Evolutionary conservation across 2,888 invertebrate genomes (phyloP), one percentile per base, ranked within the genome.

Genomic region (Phyto melanocephala): DNA sequence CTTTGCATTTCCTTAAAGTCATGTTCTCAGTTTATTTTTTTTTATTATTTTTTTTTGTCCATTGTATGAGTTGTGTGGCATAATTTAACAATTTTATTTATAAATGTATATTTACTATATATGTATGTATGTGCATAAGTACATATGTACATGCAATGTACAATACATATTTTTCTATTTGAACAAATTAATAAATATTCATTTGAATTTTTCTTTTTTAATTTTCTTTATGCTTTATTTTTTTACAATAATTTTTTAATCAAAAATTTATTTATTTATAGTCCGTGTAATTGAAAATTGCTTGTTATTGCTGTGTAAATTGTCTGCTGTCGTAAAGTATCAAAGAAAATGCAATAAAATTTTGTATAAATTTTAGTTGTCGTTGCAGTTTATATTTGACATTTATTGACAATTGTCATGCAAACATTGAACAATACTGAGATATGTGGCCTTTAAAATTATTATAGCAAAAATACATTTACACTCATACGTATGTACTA

Each of bases 321-420:
- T 70, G 62, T 47, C 13, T 65, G 63, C 47, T 35, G 42, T 50
- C 60, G 40, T 17, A 10, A n/a, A 24, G 24, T 58, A 28, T 5
- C 15, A 17, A 22, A 7, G 13, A 24, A 67, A 72, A 22, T 58
- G 20, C 33, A 20, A 17, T 13, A 35, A 22, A 35, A 75, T 40
- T 37, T 10, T 52, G 13, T 47, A 77, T 47, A 24, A 24, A 65
- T 65, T 60, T 68, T 47, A 28, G 11, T 60, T 62, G 52, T 77
- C 47, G 40, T 60, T 70, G 22, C 60, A 47, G 20, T 70, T 79
- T 54, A 60, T 71, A 54, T 70, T 71, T 67, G 60, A 71, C 67
- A 71, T 82, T 82, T 79, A 82, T 82, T 79, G 82, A 28, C 67
- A 56, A 67, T 82, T 82, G 79, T 67, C 82, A 82, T 79, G 82